Conservation (phyloP, 1,140 invertebrate genomes). For the Alviniconcha marisindica region DNA sequence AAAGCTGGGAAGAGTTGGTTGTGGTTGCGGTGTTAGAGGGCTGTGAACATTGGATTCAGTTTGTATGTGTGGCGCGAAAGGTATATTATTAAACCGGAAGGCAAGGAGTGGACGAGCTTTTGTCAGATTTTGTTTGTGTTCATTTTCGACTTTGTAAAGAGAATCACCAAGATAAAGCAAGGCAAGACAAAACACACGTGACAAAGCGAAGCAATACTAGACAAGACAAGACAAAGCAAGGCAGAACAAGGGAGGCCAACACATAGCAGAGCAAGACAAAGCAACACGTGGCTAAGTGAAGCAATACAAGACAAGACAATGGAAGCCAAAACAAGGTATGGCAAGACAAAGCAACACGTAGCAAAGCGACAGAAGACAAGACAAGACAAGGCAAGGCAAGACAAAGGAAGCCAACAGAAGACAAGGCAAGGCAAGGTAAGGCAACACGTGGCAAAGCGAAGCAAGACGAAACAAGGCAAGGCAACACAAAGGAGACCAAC, state of each 20-base stretch:
- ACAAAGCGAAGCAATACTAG: neutral
- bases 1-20: too few relatives aligned
- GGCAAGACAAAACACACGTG: neutral
- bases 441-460: neutral
- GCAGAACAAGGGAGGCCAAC: neutral
- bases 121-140: too few relatives aligned
- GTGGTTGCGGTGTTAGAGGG: too few relatives aligned
- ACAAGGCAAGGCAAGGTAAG: neutral
- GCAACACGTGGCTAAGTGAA: neutral
- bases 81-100: too few relatives aligned
- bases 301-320: neutral
- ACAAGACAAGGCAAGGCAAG: neutral
- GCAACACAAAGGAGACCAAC: neutral
- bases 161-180: neutral
- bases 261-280: neutral
- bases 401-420: neutral
- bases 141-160: too few relatives aligned
- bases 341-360: neutral
- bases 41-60: too few relatives aligned
- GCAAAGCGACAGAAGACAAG: neutral
- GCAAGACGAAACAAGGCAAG: neutral
- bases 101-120: too few relatives aligned
- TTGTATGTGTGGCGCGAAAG: too few relatives aligned
- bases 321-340: neutral
- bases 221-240: neutral